Evolutionary conservation across 2,113 vertebrate genomes (phyloP).

Genomic region (Patagioenas fasciata): DNA sequence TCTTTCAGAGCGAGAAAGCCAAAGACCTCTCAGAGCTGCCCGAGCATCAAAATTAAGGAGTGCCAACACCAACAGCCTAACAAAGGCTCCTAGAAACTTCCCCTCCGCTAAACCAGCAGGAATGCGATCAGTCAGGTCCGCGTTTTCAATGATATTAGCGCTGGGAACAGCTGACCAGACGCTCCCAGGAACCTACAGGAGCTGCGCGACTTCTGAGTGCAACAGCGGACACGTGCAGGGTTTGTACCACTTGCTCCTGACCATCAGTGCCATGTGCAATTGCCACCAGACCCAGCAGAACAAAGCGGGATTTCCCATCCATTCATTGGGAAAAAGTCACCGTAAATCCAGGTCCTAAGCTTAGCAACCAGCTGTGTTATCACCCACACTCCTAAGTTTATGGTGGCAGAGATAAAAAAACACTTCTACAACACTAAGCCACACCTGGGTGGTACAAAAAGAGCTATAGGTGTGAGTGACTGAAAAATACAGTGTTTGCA

Average conservation of each 20-base stretch:
- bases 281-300: neutral
- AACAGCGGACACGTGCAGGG: fast-evolving
- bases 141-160: neutral
- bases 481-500: neutral
- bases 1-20: neutral
- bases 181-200: neutral
- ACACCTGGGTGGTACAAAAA: neutral
- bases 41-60: neutral
- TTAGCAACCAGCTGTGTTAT: neutral
- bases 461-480: neutral
- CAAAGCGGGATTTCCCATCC: neutral
- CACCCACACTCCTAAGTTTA: neutral
- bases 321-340: neutral
- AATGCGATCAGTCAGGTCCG: neutral
- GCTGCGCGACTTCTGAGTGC: fast-evolving
- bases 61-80: fast-evolving
- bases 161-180: neutral
- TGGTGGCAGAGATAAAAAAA: neutral
- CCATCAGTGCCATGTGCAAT: neutral
- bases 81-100: neutral
- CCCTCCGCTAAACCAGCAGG: neutral
- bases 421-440: neutral
- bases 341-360: neutral
- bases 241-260: fast-evolving
- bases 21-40: neutral